Percentiles rank a stretch among this genome's conserved stretches.
phyloP scores from a whole-genome alignment of 2,797 vertebrate species.

The Tadarida brasiliensis region DNA sequence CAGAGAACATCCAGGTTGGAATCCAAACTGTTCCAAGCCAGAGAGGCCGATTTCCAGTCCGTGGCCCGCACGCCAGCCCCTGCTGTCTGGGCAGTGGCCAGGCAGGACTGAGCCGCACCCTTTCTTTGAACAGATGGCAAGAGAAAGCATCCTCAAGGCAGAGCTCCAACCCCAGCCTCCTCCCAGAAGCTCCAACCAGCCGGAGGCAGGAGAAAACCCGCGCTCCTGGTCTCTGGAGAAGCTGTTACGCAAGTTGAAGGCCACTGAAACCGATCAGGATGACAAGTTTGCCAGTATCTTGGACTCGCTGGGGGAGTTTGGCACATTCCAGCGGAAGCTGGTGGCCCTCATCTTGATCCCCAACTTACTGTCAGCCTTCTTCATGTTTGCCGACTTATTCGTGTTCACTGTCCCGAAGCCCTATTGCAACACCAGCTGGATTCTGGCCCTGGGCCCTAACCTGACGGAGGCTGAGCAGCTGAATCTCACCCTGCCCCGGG shows the following conservation, averaged over 20 bases:
- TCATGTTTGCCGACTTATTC: slow-evolving; percentile 89
- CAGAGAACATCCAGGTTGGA: neutral
- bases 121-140: slow-evolving; percentile 49
- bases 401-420: slow-evolving; percentile 85
- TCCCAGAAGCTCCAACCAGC: rapidly evolving
- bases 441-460: slow-evolving; percentile 85
- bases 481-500: slow-evolving; percentile 90
- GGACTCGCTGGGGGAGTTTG: slow-evolving; percentile 89
- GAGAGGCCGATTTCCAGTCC: neutral
- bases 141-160: neutral
- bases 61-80: neutral
- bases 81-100: neutral
- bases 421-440: slow-evolving; percentile 93
- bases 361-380: slow-evolving; percentile 86
- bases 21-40: neutral
- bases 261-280: slow-evolving; percentile 66
- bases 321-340: slow-evolving; percentile 90
- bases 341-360: slow-evolving; percentile 88
- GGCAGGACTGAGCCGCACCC: neutral
- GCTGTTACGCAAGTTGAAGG: rapidly evolving
- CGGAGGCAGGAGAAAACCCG: rapidly evolving
- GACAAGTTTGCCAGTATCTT: slow-evolving; percentile 88
- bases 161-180: rapidly evolving
- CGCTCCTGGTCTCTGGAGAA: neutral
- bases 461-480: slow-evolving; percentile 85